Percentiles rank a stretch among this genome's conserved stretches.
phyloP scores from a whole-genome alignment of 2,888 invertebrate genomes.

The Tineola bisselliella region DNA sequence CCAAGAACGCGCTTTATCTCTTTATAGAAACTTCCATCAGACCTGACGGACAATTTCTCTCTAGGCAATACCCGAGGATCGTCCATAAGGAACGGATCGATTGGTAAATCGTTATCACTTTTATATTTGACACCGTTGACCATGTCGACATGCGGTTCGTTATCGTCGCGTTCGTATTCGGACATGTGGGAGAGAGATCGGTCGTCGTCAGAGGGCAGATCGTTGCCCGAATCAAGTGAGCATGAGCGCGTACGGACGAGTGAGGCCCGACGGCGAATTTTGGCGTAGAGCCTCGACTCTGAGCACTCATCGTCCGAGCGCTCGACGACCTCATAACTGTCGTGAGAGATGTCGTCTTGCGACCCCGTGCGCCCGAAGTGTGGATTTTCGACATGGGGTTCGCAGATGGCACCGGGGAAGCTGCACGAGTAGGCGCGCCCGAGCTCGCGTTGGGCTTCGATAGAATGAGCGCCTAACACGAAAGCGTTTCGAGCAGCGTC shows the following conservation, averaged over 20 bases:
- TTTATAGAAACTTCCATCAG: conserved; percentile 78
- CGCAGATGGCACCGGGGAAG: conserved; percentile 83
- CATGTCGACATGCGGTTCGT: conserved; percentile 66
- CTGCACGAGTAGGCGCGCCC: conserved; percentile 86
- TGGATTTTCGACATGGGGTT: conserved; percentile 72
- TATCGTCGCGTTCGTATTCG: conserved; percentile 53
- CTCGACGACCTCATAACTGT: conserved; percentile 86
- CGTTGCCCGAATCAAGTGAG: conserved; percentile 81
- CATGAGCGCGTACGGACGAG: conserved; percentile 71
- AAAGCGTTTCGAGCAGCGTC: conserved; percentile 71
- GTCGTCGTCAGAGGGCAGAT: conserved; percentile 78
- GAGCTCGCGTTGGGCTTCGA: conserved; percentile 76
- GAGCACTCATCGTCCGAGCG: conserved; percentile 74
- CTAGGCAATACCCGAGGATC: conserved; percentile 79
- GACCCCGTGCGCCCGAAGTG: conserved; percentile 74
- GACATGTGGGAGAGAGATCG: conserved; percentile 66
- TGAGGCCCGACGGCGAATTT: conserved; percentile 35
- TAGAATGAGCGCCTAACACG: conserved; percentile 53
- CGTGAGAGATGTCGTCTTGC: conserved; percentile 88
- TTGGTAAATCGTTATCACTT: conserved; percentile 74
- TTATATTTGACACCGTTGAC: conserved; percentile 70
- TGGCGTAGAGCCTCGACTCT: conserved; percentile 40
- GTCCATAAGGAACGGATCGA: conserved; percentile 81
- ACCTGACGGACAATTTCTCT: conserved; percentile 76
- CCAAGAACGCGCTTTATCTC: conserved; percentile 72